Evolutionary conservation across 2,888 invertebrate genomes (phyloP), one percentile per base, ranked within the genome.

Genomic region (Agrypnus murinus): DNA sequence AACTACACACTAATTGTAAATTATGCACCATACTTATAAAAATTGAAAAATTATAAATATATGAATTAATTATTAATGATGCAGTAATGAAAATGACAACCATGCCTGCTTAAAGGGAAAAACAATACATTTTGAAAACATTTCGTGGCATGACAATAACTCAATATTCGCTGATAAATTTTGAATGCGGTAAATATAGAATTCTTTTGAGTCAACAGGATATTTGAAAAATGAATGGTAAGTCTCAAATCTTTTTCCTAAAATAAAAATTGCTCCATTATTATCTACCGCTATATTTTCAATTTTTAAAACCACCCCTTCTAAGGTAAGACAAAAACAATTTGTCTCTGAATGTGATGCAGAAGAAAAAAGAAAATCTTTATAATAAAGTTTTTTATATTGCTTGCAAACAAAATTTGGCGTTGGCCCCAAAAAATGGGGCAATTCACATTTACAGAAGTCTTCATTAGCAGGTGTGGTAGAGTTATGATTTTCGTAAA

Each of bases 51-150:
- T n/a, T n/a, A n/a, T n/a, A n/a, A n/a, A n/a, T n/a, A n/a, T n/a
- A n/a, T n/a, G n/a, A n/a, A n/a, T n/a, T n/a, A n/a, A 59, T n/a
- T 15, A 12, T 45, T 62, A 36, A 48, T 38, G 43, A 36, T 46
- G 50, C 8, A 48, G 45, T 19, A 67, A 48, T n/a, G 60, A 36
- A 10, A 48, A 48, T 58, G 67, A 43, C 34, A 59, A 45, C 46
- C 36, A 60, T 7, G 12, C 59, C 34, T 17, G 31, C n/a, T 63
- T 19, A 34, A 67, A 17, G 12, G 50, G 50, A 25, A 67, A 34
- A 14, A 62, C 38, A 25, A 63, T 15, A 34, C 48, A 60, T 67
- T 40, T 60, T 46, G 45, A 3, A 5, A 45, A 3, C 8, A 62
- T 62, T 25, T 12, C 10, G 3, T 62, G n/a, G n/a, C n/a, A n/a